phyloP scores from a whole-genome alignment of 64 coral and sea anemone species.

The Dendrophyllia cribrosa region DNA sequence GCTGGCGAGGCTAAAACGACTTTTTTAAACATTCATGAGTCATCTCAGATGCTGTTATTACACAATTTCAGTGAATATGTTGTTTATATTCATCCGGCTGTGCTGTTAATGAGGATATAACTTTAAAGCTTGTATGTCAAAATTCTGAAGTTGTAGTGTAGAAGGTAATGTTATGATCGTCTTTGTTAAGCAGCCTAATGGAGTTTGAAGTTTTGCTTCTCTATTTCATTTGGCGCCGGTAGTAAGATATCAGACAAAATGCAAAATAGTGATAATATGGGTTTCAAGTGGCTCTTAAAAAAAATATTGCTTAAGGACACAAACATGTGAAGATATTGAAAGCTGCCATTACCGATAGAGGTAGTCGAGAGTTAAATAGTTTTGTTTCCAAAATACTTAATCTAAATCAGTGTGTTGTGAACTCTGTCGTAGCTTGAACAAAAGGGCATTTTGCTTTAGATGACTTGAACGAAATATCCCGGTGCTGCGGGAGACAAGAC shows the following conservation, averaged over 20 bases:
- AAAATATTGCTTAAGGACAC: slow-evolving; percentile 28
- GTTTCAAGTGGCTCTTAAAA: slow-evolving; percentile 18
- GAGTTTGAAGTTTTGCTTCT: background rate
- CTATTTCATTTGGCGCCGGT: slow-evolving; percentile 21
- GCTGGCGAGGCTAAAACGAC: background rate
- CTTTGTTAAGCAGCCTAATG: background rate
- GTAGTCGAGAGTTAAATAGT: slow-evolving; percentile 37
- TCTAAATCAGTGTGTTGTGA: background rate
- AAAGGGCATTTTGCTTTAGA: background rate
- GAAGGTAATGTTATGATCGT: background rate
- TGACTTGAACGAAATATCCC: background rate
- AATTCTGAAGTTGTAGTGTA: background rate
- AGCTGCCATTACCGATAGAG: slow-evolving; percentile 47
- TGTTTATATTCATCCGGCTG: too few relatives aligned
- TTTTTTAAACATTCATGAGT: background rate
- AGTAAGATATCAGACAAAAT: slow-evolving; percentile 20
- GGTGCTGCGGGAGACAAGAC: background rate
- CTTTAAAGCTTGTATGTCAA: too few relatives aligned
- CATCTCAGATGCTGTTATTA: too few relatives aligned
- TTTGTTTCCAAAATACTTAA: slow-evolving; percentile 55
- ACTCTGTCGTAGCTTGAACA: background rate
- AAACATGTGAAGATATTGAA: slow-evolving; percentile 21
- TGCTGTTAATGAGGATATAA: background rate
- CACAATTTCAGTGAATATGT: too few relatives aligned
- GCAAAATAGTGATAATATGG: slow-evolving; percentile 33